These are phyloP conservation scores for Cerastoderma edule DNA, from an alignment of 2,888 invertebrate genomes.

Conservation along the genomic window DNA sequence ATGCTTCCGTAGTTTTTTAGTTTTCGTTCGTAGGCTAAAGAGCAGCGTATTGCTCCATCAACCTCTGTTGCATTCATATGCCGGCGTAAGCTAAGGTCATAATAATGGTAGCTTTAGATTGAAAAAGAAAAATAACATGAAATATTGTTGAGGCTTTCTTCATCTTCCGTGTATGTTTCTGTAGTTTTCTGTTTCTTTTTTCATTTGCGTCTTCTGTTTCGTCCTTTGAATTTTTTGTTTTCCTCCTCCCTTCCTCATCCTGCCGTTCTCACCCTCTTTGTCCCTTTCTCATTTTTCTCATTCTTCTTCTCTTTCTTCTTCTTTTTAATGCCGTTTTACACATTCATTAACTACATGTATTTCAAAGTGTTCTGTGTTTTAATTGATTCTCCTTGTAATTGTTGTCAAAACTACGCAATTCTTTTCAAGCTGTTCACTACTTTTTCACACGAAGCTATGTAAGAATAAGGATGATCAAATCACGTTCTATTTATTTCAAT, in stretches of 20 bases:
- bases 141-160: too few relatives aligned
- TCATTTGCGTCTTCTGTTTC: neutral
- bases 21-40: too few relatives aligned
- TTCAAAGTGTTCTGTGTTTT: neutral
- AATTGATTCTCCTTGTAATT: neutral
- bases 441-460: neutral
- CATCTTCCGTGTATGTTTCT: neutral
- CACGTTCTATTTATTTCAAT: too few relatives aligned
- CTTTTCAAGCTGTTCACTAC: neutral
- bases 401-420: neutral
- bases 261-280: neutral
- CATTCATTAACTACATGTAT: neutral
- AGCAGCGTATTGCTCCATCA: too few relatives aligned
- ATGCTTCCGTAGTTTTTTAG: too few relatives aligned
- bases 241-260: neutral
- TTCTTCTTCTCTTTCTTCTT: neutral
- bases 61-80: too few relatives aligned
- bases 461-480: neutral
- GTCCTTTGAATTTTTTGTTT: neutral
- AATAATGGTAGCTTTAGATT: too few relatives aligned
- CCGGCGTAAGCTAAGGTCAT: too few relatives aligned
- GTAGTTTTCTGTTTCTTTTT: neutral
- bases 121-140: too few relatives aligned
- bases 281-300: too few relatives aligned
- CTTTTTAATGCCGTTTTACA: neutral